Base-by-base conservation (phyloP, 2,113 vertebrate genomes). In the Ploceus nigricollis region DNA sequence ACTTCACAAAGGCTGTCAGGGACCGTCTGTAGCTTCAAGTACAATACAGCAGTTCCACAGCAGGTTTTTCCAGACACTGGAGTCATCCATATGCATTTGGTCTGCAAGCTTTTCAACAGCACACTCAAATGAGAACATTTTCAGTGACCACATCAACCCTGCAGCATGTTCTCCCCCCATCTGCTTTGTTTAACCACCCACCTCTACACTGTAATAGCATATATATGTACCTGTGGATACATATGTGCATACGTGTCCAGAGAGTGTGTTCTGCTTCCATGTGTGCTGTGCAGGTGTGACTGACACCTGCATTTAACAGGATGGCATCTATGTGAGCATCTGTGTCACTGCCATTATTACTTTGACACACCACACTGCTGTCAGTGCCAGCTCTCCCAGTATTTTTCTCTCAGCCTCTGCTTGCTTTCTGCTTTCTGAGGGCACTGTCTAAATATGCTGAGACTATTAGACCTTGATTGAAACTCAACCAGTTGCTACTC, bases 181-280 rank as follows among this genome's bases (percentile, higher is more conserved):
- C 33, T 10, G 2, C 47, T 86, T 30, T 47, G 31, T 82, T 90
- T 58, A 78, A 35, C 31, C 12, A 33, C 48, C 22, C 6, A 24
- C 27, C 54, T 37, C 8, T 14, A 37, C n/a, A 13, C 6, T 12
- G 28, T 20, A 10, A 27, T 24, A 63, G 40, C 40, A n/a, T 27
- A 9, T 57, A 28, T 33, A 18, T 11, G 28, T 48, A 37, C 12
- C 3, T 10, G 47, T 37, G 9, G 18, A 18, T 35, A 16, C 1
- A 0, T 35, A 11, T 3, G 15, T 51, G 40, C 0, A 0, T 57
- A 10, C 3, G 0, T 75, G 75, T 14, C 30, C 82, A 75, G 51
- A 48, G 35, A n/a, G 15, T 1, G 3, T 58, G 22, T 10, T 48
- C 40, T 73, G n/a, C 37, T 76, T 63, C 69, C 56, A 9, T 5